Conservation (phyloP, 2,888 invertebrate species). For the Mythimna pallens region DNA sequence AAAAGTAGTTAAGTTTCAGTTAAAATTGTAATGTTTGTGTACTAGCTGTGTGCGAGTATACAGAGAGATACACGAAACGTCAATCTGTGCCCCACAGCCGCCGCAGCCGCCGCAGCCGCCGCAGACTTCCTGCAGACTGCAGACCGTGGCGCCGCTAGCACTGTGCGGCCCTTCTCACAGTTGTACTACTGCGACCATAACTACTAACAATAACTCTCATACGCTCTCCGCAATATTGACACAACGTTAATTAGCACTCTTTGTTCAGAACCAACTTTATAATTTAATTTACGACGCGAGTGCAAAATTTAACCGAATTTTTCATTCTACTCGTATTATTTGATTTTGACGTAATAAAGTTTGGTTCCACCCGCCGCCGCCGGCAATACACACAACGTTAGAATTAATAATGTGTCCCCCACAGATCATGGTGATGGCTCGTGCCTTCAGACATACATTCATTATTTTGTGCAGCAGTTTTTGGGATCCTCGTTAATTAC, state of each 20-base stretch:
- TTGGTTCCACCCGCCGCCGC: not conserved
- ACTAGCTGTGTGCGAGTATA: not conserved
- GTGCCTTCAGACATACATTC: constrained; percentile 36
- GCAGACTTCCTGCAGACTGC: not conserved
- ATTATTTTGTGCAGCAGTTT: constrained; percentile 33
- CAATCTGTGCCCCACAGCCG: not conserved
- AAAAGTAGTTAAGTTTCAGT: too few species aligned
- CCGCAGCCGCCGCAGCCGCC: not conserved
- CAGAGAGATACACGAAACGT: too few species aligned
- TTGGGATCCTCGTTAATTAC: constrained; percentile 17
- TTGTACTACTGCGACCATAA: not conserved
- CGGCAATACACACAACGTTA: constrained; percentile 6
- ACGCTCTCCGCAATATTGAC: constrained; percentile 27
- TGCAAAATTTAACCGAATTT: constrained; percentile 41
- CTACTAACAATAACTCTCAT: not conserved
- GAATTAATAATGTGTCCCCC: constrained; percentile 23
- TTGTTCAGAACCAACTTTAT: constrained; percentile 46
- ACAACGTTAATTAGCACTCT: constrained; percentile 46
- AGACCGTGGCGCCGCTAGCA: not conserved
- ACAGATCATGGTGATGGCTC: constrained; percentile 26
- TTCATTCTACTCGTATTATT: constrained; percentile 57
- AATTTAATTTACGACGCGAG: constrained; percentile 47
- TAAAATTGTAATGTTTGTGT: not conserved
- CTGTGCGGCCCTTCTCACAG: not conserved
- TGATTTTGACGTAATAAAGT: constrained; percentile 50